phyloP scores from a whole-genome alignment of 2,113 vertebrate genomes.

The Centrocercus urophasianus region DNA sequence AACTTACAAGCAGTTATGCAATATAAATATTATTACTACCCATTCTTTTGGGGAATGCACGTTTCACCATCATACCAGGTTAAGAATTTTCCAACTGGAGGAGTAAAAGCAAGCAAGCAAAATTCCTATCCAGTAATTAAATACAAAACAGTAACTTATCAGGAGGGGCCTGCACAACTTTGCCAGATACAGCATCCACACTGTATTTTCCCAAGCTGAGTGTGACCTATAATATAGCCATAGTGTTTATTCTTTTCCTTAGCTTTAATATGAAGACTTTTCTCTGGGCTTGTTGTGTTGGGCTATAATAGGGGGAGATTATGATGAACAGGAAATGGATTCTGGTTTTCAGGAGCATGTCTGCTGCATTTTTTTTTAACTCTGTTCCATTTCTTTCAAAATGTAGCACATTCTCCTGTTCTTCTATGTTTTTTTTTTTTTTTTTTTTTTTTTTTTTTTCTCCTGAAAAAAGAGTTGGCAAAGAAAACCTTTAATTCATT shows the following conservation, averaged over 20 bases:
- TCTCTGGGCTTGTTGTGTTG: constrained; percentile 41
- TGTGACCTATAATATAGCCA: background rate
- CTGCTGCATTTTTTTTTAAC: constrained; percentile 13
- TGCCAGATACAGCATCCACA: background rate
- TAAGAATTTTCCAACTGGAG: background rate
- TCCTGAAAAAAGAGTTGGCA: background rate
- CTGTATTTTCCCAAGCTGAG: constrained; percentile 7
- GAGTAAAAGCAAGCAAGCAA: background rate
- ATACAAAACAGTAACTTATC: background rate
- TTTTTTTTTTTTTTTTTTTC: too few relatives aligned
- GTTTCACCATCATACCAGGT: background rate
- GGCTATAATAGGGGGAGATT: constrained; percentile 42
- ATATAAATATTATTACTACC: background rate
- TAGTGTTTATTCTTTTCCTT: background rate
- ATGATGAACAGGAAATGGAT: constrained; percentile 51
- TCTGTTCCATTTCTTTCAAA: background rate
- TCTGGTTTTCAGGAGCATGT: constrained; percentile 42
- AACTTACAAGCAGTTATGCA: background rate
- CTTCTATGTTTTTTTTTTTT: background rate
- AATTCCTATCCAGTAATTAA: background rate
- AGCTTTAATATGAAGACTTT: constrained; percentile 11
- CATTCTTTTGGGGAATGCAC: background rate
- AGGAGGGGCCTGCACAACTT: background rate
- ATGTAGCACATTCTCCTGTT: background rate
- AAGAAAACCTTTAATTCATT: background rate